A percentile compares a stretch with the other conserved stretches of the same genome.
These are phyloP conservation scores for Galaxea fascicularis DNA, from an alignment of 92 coral and sea anemone species.

Conservation along the genomic window DNA sequence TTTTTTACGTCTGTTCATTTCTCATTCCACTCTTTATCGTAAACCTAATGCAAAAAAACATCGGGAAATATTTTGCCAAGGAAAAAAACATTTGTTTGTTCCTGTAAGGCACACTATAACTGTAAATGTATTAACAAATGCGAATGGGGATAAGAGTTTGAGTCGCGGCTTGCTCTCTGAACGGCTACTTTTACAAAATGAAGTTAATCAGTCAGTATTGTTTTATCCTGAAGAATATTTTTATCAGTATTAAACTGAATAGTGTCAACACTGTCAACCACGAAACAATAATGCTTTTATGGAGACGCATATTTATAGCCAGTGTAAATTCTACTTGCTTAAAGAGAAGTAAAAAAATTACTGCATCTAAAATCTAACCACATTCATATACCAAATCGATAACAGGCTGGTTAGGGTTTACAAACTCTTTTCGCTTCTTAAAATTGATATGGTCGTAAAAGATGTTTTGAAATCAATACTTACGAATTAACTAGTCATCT, in stretches of 20 bases:
- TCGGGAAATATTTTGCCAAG: not conserved
- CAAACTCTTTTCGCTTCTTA: not conserved
- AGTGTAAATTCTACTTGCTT: not conserved
- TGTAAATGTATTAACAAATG: not conserved
- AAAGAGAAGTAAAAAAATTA: not conserved
- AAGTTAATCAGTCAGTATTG: not conserved
- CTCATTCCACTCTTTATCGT: not conserved
- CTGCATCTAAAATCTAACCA: not conserved
- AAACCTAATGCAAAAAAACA: not conserved
- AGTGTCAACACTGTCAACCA: not conserved
- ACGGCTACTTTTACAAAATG: not conserved
- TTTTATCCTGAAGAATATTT: not conserved
- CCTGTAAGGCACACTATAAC: not conserved
- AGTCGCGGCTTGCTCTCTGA: not conserved
- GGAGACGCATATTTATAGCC: not conserved
- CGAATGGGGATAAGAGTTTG: not conserved
- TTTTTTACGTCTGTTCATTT: too few relatives aligned
- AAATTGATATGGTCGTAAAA: too few relatives aligned
- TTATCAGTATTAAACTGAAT: not conserved
- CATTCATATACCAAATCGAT: not conserved
- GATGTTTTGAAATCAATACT: too few relatives aligned
- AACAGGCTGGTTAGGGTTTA: not conserved
- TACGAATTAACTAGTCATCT: not conserved
- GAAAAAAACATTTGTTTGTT: not conserved
- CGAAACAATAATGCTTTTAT: not conserved